phyloP scores from a whole-genome alignment of 2,113 vertebrate species.

The Cyanistes caeruleus region DNA sequence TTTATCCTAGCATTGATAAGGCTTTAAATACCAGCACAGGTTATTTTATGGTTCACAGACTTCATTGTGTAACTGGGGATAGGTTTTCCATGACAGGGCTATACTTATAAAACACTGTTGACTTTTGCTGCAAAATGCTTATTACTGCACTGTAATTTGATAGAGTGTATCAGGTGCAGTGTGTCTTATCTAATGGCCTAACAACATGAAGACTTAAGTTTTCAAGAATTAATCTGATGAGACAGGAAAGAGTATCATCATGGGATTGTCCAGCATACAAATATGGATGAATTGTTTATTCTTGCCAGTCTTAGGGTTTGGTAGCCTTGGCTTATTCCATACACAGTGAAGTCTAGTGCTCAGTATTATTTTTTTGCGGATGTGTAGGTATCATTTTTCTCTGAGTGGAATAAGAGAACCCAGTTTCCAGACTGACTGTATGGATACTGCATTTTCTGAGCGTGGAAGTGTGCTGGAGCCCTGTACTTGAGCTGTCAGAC shows the following conservation, averaged over 20 bases:
- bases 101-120: not conserved
- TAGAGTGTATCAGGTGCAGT: not conserved
- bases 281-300: not conserved
- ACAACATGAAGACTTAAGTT: not conserved
- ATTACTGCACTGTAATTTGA: not conserved
- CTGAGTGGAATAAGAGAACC: not conserved
- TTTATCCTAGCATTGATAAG: not conserved
- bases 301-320: not conserved
- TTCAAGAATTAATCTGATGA: not conserved
- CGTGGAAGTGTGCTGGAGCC: rapidly evolving
- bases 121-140: not conserved
- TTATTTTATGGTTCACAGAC: not conserved
- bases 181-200: not conserved
- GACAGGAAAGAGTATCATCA: not conserved
- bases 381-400: not conserved
- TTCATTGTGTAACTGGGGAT: not conserved
- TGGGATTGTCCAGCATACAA: not conserved
- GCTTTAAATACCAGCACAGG: not conserved
- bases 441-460: not conserved
- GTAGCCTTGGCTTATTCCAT: not conserved
- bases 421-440: not conserved
- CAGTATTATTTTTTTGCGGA: not conserved
- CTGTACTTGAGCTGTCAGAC: not conserved
- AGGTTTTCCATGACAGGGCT: not conserved
- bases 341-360: not conserved